Conservation (phyloP, 1,140 invertebrate genomes). For the Dinoponera quadriceps region DNA sequence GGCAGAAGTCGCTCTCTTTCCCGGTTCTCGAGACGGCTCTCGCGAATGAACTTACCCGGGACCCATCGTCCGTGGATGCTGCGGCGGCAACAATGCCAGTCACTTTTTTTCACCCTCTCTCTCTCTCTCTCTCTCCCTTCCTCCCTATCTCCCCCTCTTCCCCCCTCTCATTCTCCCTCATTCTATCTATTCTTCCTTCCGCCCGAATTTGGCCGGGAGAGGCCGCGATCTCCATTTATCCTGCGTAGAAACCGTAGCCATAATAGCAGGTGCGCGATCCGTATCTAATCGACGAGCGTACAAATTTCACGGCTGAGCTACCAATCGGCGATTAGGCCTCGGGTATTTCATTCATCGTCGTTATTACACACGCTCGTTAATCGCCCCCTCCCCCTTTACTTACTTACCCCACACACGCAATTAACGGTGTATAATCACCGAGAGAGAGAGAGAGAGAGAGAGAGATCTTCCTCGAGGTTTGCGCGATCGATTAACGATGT, state of each 20-base stretch:
- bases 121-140: not conserved
- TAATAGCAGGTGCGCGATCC: not conserved
- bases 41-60: conserved; percentile 48
- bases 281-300: conserved; percentile 32
- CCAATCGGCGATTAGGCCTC: conserved; percentile 39
- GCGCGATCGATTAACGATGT: conserved; percentile 12
- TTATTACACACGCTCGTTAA: conserved; percentile 57
- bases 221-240: conserved; percentile 9
- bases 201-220: conserved; percentile 5
- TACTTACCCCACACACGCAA: conserved; percentile 33
- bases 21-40: conserved; percentile 51
- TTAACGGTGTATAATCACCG: conserved; percentile 31
- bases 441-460: no score
- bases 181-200: not conserved
- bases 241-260: conserved; percentile 3
- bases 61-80: conserved; percentile 24
- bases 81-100: conserved; percentile 45
- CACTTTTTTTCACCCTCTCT: not conserved
- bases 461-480: conserved; percentile 22
- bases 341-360: conserved; percentile 50
- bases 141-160: not conserved
- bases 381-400: conserved; percentile 20
- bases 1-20: conserved; percentile 49
- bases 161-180: not conserved
- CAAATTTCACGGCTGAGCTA: conserved; percentile 32